These are phyloP conservation scores for Tribolium castaneum DNA, from an alignment of 1,140 invertebrate genomes.

Conservation along the genomic window DNA sequence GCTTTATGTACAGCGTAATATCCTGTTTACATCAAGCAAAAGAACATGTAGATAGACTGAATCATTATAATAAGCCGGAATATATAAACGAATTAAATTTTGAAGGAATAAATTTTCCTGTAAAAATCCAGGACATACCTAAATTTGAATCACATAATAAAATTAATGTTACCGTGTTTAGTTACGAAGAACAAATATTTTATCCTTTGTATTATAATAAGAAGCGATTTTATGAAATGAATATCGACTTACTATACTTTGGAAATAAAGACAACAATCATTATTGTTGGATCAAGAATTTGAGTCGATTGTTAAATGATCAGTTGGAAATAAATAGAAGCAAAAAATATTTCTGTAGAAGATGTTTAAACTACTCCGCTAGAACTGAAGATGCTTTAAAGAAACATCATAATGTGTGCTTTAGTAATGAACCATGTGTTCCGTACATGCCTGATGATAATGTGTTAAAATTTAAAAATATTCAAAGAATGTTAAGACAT, in stretches of 20 bases:
- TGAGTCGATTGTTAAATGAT: background rate
- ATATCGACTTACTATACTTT: background rate
- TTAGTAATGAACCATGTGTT: background rate
- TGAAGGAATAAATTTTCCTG: background rate
- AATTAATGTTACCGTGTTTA: background rate
- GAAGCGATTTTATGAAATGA: background rate
- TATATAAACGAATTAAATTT: slow-evolving; percentile 24
- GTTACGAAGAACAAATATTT: background rate
- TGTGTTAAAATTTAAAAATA: slow-evolving; percentile 5
- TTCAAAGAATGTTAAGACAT: background rate
- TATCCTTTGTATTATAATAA: background rate
- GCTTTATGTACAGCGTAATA: slow-evolving; percentile 54
- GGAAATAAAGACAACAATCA: background rate
- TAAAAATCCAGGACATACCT: background rate
- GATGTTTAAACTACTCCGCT: background rate
- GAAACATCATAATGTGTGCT: background rate
- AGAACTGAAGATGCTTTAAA: background rate
- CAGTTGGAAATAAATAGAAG: background rate
- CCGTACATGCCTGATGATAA: background rate
- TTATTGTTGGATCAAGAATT: background rate
- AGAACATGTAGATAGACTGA: slow-evolving; percentile 32
- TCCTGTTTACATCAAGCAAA: slow-evolving; percentile 47
- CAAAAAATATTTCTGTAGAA: background rate
- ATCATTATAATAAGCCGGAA: slow-evolving; percentile 37
- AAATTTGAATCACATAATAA: background rate